Base-by-base conservation (phyloP, 2,113 vertebrate genomes). In the Thryonomys swinderianus region DNA sequence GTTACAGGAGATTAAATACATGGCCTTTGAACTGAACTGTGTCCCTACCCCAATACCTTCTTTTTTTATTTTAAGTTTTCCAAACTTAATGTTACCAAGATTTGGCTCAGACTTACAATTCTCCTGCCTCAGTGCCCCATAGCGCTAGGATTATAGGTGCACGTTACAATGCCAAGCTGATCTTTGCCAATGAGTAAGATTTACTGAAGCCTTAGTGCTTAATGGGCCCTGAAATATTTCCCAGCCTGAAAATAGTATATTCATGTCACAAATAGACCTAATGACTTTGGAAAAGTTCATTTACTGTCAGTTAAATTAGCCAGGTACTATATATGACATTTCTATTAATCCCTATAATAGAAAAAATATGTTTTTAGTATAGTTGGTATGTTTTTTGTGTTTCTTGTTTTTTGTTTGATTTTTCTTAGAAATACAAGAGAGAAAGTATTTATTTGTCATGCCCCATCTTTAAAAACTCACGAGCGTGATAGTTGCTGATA, bases 401-500 rank as follows among this genome's bases (percentile, higher is more conserved):
- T 34, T 83, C 71, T 30, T 1, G 55, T 48, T 42, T 55, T 34
- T 14, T 83, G 71, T 32, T 81, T 71, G 30, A 78, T 84, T 42
- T 30, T 40, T 40, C 69, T 95, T 80, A 85, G 57, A 88, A 91
- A 62, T 37, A 45, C 17, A 73, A 51, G 5, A n/a, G 7, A 64
- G 18, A 89, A 85, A 86, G 18, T 40, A 62, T 45, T 18, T 87
- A 91, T 93, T 94, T 96, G n/a, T 80, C 40, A 91, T 91, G 32
- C 23, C 5, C 4, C 10, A 66, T 5, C 9, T 6, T 20, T 37
- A 66, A 85, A 91, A 73, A 78, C 59, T 40, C 66, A 93, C 94
- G 37, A 93, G 48, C 73, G 92, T 95, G 88, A 84, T 94, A 96
- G 92, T 88, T 96, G 51, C 51, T 64, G 21, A 91, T 97, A 57